A percentile compares a stretch with the other conserved stretches of the same genome.
Evolutionary conservation across 1,140 invertebrate genomes (phyloP).

Genomic region (Polypedilum vanderplanki): DNA sequence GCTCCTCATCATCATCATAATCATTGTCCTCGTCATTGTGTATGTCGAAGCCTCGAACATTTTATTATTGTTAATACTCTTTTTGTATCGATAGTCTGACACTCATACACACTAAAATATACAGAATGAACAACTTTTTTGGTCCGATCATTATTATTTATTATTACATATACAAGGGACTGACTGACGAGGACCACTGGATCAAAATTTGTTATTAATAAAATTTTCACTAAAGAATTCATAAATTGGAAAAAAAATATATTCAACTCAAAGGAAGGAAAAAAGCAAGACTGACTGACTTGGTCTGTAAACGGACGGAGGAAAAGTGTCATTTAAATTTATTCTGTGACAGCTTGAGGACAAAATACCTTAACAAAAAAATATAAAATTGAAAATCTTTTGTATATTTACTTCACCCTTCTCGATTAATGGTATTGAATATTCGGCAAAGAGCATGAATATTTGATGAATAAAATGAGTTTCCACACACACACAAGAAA

Average conservation of each 20-base stretch:
- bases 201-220: background rate
- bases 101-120: background rate
- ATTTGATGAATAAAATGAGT: constrained; percentile 19
- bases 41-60: too few relatives aligned
- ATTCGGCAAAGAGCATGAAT: constrained; percentile 12
- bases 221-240: constrained; percentile 9
- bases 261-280: background rate
- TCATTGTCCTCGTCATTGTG: too few relatives aligned
- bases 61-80: background rate
- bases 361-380: constrained; percentile 14
- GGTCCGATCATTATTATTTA: background rate
- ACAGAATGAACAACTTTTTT: background rate
- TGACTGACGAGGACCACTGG: background rate
- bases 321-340: constrained; percentile 19
- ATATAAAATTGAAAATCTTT: background rate
- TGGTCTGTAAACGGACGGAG: background rate
- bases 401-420: constrained; percentile 13
- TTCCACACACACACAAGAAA: background rate
- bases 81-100: background rate
- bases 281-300: background rate
- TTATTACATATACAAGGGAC: background rate
- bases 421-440: constrained; percentile 18
- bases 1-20: background rate
- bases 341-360: constrained; percentile 16
- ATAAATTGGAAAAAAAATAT: background rate